Conservation (phyloP, 53 echinoderm and acorn worm genomes). For the Temnopleurus reevesii region DNA sequence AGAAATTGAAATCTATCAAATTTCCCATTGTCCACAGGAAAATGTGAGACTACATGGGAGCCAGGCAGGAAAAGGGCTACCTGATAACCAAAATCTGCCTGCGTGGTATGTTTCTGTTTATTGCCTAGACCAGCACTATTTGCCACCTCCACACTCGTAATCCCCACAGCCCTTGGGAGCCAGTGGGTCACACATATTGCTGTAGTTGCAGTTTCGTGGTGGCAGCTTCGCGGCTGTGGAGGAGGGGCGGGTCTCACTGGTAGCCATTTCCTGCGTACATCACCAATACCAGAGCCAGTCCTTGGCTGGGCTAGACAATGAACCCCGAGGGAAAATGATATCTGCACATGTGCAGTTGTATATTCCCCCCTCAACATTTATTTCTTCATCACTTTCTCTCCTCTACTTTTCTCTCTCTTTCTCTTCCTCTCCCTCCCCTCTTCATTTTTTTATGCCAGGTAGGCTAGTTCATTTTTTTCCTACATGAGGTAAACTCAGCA, state of each 20-base stretch:
- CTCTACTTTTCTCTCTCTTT: not conserved
- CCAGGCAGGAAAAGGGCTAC: not conserved
- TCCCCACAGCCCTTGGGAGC: slow-evolving; percentile 33
- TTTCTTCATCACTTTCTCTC: not conserved
- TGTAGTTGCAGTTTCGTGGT: slow-evolving; percentile 40
- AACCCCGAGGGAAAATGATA: slow-evolving; percentile 51
- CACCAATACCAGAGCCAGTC: slow-evolving; percentile 34
- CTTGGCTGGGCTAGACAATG: slow-evolving; percentile 49
- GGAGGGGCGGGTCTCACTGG: slow-evolving; percentile 30
- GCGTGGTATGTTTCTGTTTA: not conserved
- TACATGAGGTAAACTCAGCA: slow-evolving; percentile 11
- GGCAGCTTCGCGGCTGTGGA: slow-evolving; percentile 37
- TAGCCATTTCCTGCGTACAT: slow-evolving; percentile 41
- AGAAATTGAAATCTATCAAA: too few relatives aligned
- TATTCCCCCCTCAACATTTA: slow-evolving; percentile 30
- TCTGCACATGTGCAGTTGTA: slow-evolving; percentile 57
- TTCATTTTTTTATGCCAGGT: slow-evolving; percentile 33
- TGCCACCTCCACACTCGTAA: slow-evolving; percentile 24
- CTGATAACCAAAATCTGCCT: slow-evolving; percentile 9
- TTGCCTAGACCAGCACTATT: slow-evolving; percentile 50
- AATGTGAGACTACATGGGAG: not conserved
- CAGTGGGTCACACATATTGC: slow-evolving; percentile 38
- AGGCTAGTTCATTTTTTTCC: not conserved
- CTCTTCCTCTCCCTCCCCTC: not conserved
- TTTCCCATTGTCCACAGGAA: too few relatives aligned